These are phyloP conservation scores for Strigops habroptila DNA, from an alignment of 2,113 vertebrate genomes.

Conservation along the genomic window DNA sequence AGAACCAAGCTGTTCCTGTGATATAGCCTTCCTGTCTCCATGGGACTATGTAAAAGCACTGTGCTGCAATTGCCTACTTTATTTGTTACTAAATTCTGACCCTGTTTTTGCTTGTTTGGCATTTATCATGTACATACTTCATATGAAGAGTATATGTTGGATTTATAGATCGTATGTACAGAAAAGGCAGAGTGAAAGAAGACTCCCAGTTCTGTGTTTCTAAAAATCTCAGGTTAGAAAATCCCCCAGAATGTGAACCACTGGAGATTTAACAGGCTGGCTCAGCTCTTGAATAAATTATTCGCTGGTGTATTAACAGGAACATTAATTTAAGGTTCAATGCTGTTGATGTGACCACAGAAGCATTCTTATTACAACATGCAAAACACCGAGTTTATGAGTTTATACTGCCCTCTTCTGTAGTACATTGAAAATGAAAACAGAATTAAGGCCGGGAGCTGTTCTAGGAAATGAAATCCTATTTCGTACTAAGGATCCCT, in stretches of 20 bases:
- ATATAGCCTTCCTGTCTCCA: neutral
- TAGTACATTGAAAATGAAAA: neutral
- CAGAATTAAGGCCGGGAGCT: neutral
- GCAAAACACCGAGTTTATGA: neutral
- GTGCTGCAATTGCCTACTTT: neutral
- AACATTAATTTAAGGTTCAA: neutral
- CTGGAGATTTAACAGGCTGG: neutral
- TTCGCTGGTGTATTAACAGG: neutral
- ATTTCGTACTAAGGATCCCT: neutral
- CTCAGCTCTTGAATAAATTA: neutral
- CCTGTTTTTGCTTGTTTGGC: neutral
- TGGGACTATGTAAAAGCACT: neutral
- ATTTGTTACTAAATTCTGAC: neutral
- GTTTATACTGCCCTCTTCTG: constrained; percentile 57
- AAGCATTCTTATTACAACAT: neutral
- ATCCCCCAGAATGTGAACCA: neutral
- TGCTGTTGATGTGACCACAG: neutral
- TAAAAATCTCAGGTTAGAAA: neutral
- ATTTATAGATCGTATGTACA: neutral
- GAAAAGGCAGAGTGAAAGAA: neutral
- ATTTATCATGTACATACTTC: neutral
- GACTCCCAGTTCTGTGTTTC: neutral
- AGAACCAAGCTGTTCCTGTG: neutral
- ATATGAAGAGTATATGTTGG: neutral
- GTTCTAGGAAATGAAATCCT: neutral